Percentiles rank a stretch among this genome's conserved stretches.
Evolutionary conservation across 2,113 vertebrate species (phyloP).

Genomic region (Pantherophis guttatus): DNA sequence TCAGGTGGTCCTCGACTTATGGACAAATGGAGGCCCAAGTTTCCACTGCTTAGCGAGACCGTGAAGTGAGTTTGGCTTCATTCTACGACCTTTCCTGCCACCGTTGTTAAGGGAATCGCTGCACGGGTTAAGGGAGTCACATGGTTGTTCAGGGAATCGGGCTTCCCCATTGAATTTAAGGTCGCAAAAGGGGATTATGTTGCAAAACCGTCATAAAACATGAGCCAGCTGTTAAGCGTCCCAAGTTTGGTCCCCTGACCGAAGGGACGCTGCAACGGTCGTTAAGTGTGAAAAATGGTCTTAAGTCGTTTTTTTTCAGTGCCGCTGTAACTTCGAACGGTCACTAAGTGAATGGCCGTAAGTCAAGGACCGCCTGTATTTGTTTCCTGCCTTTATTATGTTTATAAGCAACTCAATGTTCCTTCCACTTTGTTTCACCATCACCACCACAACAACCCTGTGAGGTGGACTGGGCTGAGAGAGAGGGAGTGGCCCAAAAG

Average conservation of each 20-base stretch:
- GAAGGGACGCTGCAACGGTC: not conserved
- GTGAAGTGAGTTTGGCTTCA: no score
- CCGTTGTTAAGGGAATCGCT: not conserved
- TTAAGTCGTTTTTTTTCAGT: no score
- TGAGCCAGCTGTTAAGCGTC: not conserved
- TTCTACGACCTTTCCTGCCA: not conserved
- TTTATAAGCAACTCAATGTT: not conserved
- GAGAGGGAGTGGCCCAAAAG: no score
- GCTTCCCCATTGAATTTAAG: not conserved
- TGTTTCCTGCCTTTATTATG: not conserved
- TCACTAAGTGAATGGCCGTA: not conserved
- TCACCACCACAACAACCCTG: not conserved
- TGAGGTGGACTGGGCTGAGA: not conserved
- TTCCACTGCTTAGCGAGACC: no score
- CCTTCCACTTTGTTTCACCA: no score
- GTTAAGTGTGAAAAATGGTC: not conserved
- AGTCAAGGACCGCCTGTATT: not conserved
- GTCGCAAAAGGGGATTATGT: not conserved
- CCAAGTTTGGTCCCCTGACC: not conserved
- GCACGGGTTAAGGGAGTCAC: no score
- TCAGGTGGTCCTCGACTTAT: not conserved
- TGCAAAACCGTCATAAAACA: not conserved
- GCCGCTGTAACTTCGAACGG: no score
- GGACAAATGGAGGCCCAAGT: no score
- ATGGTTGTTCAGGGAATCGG: not conserved